These are phyloP conservation scores for Nyctibius grandis DNA, from an alignment of 2,797 vertebrate species.

Conservation along the genomic window DNA sequence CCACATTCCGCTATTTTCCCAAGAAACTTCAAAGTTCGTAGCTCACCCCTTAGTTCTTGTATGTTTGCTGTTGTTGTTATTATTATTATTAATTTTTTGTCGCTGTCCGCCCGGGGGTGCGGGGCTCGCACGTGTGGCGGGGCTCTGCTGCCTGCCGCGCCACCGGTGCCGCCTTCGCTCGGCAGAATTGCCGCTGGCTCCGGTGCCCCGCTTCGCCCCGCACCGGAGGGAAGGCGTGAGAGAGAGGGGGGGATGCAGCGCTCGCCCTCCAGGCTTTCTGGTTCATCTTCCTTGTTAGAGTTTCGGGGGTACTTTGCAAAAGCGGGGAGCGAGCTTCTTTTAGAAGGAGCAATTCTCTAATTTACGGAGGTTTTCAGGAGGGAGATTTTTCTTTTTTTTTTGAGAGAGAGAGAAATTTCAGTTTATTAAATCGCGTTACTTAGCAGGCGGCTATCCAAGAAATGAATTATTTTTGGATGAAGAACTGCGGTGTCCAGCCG, in stretches of 20 bases:
- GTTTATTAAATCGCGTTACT: background rate
- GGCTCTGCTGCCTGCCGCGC: background rate
- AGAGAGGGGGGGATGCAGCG: background rate
- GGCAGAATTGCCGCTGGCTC: background rate
- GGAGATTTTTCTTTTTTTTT: background rate
- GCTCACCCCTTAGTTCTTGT: background rate
- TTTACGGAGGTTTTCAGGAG: background rate
- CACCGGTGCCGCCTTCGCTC: background rate
- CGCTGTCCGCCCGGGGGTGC: background rate
- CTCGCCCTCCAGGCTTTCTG: background rate
- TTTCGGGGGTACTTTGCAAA: background rate
- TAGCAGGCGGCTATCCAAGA: background rate
- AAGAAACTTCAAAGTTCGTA: background rate
- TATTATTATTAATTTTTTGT: rapidly evolving
- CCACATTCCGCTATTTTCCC: rapidly evolving
- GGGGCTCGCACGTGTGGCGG: background rate
- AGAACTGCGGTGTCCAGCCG: background rate
- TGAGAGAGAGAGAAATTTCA: background rate
- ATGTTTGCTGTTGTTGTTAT: background rate
- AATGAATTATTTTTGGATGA: background rate
- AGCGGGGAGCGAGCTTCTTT: background rate
- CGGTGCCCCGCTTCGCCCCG: background rate
- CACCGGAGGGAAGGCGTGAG: background rate
- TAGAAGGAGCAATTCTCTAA: background rate
- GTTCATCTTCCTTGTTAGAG: background rate